These are phyloP conservation scores for Promerops cafer DNA, from an alignment of 2,113 vertebrate species.

Conservation along the genomic window DNA sequence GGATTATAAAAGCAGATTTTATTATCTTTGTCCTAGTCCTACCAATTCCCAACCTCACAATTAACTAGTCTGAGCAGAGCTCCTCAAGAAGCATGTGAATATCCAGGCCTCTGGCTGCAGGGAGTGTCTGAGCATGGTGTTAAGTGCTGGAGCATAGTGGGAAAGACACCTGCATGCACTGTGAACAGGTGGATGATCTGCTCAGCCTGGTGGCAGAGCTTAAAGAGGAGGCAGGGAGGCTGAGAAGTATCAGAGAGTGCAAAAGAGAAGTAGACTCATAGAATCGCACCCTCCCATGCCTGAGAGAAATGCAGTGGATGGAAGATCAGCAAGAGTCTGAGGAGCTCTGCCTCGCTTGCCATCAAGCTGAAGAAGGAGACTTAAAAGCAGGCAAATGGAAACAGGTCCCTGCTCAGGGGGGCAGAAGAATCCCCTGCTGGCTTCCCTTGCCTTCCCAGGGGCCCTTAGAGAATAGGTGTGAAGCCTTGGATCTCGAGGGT, in stretches of 20 bases:
- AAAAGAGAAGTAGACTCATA: background rate
- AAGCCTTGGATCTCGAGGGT: background rate
- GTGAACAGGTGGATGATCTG: background rate
- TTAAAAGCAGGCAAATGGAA: background rate
- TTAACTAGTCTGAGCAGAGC: background rate
- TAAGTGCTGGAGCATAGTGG: background rate
- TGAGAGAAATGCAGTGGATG: background rate
- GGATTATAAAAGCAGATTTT: background rate
- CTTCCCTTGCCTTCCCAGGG: background rate
- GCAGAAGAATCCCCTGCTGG: background rate
- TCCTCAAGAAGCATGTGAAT: fast-evolving
- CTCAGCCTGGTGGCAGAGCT: background rate
- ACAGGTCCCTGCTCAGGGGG: background rate
- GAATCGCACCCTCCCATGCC: background rate
- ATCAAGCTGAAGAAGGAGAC: background rate
- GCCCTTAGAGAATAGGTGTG: background rate
- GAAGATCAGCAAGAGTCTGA: background rate
- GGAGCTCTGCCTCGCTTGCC: background rate
- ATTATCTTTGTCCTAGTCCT: background rate
- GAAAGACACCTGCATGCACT: background rate
- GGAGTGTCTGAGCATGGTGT: background rate
- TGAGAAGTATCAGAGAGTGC: background rate
- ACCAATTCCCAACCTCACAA: background rate
- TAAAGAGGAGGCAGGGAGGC: background rate
- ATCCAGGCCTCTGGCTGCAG: background rate